A percentile compares a stretch with the other conserved stretches of the same genome.
Evolutionary conservation across 2,888 invertebrate genomes (phyloP).

Genomic region (Drosophila aldrichi): DNA sequence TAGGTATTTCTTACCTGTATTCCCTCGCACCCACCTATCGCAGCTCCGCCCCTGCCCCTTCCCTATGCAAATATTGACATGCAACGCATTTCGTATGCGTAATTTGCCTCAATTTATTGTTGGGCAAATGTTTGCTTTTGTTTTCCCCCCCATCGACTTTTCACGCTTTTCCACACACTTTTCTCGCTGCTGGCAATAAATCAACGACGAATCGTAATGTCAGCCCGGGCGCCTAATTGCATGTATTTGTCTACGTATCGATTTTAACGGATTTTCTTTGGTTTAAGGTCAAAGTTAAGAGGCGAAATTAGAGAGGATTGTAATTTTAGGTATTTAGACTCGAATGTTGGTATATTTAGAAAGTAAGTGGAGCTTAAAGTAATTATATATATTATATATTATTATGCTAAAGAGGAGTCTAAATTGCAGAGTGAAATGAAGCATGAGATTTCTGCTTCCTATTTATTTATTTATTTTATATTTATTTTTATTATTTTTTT

Average conservation of each 20-base stretch:
- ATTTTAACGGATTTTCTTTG: slow-evolving; percentile 23
- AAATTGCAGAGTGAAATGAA: neutral
- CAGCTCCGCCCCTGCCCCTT: neutral
- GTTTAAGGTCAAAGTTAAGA: neutral
- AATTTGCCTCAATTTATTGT: slow-evolving; percentile 70
- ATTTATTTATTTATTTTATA: no score
- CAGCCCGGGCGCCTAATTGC: slow-evolving; percentile 50
- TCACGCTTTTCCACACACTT: neutral
- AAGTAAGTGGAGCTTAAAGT: neutral
- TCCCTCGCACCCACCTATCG: no score
- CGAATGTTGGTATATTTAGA: no score
- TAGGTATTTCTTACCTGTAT: slow-evolving; percentile 4
- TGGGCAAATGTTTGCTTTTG: slow-evolving; percentile 50
- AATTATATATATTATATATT: neutral
- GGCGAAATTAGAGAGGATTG: neutral
- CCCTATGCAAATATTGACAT: slow-evolving; percentile 73
- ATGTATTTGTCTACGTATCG: slow-evolving; percentile 46
- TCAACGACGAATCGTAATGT: slow-evolving; percentile 34
- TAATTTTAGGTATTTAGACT: neutral
- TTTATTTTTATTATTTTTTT: no score
- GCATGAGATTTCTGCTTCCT: no score
- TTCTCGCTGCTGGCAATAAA: slow-evolving; percentile 43
- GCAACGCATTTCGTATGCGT: slow-evolving; percentile 63
- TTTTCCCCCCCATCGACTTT: slow-evolving; percentile 12
- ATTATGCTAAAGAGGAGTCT: neutral